Base-by-base conservation (phyloP, 2,113 vertebrate genomes). In the Motacilla tschutschensis region DNA sequence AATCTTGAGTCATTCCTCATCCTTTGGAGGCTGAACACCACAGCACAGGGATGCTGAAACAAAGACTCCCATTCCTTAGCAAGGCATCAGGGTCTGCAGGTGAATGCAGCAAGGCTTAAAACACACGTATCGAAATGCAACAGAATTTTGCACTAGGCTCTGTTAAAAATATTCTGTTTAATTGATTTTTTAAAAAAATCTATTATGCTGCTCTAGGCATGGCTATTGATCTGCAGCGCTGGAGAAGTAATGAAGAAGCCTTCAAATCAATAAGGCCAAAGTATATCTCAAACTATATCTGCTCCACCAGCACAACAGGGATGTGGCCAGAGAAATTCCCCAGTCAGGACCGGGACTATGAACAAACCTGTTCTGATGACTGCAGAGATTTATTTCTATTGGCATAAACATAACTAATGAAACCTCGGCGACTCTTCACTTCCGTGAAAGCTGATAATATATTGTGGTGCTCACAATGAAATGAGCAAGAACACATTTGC, bases 131-230 rank as follows among this genome's bases (percentile, higher is more conserved):
- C 64, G 8, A 75, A 88, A 83, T 50, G 53, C 73, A 79, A 12
- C 54, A 85, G 80, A 78, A 88, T 89, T 94, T 86, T 18, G 14
- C 64, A 76, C 80, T 29, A 44, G 79, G 43, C 77, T 91, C 88
- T 91, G 85, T 93, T 88, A 80, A 94, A 95, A 94, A 94, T 89
- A 95, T 89, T 90, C 95, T 85, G 84, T 74, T 95, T 95, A 95
- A 97, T 96, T 96, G 96, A 97, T 97, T 97, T 96, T 95, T 92
- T 51, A 1, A 91, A 93, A 79, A 95, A 96, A 96, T 93, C 93
- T 94, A 96, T 96, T 96, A 94, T 94, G 92, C 94, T 91, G 95
- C 96, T 86, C 87, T 78, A 89, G 96, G 96, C 90, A 87, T 26
- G 26, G 77, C 88, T 95, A 97, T 97, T 90, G 96, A 97, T 96